Evolutionary conservation across 2,113 vertebrate genomes (phyloP), one percentile per base, ranked within the genome.

Genomic region (Lophotis ruficrista): DNA sequence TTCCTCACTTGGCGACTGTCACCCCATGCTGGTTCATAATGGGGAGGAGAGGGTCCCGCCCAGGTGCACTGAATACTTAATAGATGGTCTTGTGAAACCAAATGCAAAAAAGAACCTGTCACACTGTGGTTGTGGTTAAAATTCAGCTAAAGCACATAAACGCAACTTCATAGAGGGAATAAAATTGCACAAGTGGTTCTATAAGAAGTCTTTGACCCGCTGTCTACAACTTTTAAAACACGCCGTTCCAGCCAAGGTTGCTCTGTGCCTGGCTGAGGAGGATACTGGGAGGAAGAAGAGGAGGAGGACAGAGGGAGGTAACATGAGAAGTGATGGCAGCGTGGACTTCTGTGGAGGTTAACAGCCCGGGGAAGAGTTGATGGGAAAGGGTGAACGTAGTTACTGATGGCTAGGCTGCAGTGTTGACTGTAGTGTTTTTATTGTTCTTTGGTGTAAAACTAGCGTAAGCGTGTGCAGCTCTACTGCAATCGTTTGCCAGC

Each of bases 81-180:
- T 28, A 65, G 41, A n/a, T 61, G 41, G 9, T 77, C 50, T 76
- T 56, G 12, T n/a, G 53, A 38, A 82, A 89, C 83, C 21, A 81
- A 33, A 57, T 14, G 38, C 37, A 16, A 45, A 87, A 60, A 12
- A 43, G 84, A 31, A 43, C 23, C n/a, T 80, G 61, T 62, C 50
- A 38, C n/a, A 33, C 31, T 54, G 51, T 77, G 62, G 37, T 85
- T 80, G 33, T 69, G 56, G 75, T 83, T 95, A 94, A 95, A 84
- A 88, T 85, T 93, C 87, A 72, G 70, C 62, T 91, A 60, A 90
- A 86, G 62, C 85, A 64, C 73, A 79, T 78, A 80, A 83, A 54
- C 41, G 43, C 10, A 19, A 17, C n/a, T 91, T 95, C 35, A 85
- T 27, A 33, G 66, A 61, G 47, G 76, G n/a, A 79, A 76, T 53